Conservation (phyloP, 2,797 vertebrate genomes). For the Ctenopoma multispine region DNA sequence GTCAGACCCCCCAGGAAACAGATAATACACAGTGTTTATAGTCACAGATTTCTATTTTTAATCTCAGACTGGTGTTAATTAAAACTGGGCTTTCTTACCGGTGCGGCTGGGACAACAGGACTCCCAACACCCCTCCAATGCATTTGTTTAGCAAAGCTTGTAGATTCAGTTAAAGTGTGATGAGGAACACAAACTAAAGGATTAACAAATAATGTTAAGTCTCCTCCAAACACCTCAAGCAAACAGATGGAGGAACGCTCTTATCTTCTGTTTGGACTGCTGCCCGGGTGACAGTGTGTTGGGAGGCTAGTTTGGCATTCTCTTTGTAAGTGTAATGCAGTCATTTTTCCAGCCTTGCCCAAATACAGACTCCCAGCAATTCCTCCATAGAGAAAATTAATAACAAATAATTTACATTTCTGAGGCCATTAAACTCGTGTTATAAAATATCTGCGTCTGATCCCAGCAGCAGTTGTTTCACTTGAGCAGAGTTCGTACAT, state of each 20-base stretch:
- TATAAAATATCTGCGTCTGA: not conserved
- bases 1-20: no score
- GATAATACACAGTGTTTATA: no score
- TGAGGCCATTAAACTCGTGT: not conserved
- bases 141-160: not conserved
- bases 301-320: not conserved
- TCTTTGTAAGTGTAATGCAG: not conserved
- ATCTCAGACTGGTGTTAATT: not conserved
- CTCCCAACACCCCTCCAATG: not conserved
- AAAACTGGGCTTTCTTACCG: not conserved
- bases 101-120: not conserved
- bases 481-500: not conserved
- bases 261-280: conserved; percentile 13
- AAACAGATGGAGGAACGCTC: conserved; percentile 20
- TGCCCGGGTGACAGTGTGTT: not conserved
- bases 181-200: not conserved
- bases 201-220: conserved; percentile 13
- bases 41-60: not conserved
- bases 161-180: conserved; percentile 7
- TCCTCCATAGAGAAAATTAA: not conserved
- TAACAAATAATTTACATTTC: not conserved
- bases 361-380: not conserved
- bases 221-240: conserved; percentile 15
- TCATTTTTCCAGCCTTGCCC: not conserved
- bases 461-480: not conserved